Evolutionary conservation across 1,140 invertebrate genomes (phyloP).

Genomic region (Drosophila nannoptera): DNA sequence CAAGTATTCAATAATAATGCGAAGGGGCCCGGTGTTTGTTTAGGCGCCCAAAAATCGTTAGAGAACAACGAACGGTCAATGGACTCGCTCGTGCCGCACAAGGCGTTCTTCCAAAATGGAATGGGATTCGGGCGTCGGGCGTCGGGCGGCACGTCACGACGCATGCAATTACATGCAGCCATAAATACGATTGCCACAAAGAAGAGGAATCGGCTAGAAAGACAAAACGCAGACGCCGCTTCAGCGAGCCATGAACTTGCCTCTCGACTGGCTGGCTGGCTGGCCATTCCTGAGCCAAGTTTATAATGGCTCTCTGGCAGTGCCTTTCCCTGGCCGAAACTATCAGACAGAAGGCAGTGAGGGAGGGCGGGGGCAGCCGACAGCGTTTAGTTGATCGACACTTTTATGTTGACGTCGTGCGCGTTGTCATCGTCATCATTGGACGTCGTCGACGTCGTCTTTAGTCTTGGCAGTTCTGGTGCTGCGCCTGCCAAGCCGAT

Average conservation of each 20-base stretch:
- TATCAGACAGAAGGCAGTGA: constrained; percentile 8
- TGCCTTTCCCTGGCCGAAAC: neutral
- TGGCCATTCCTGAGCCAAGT: constrained; percentile 47
- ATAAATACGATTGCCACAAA: constrained; percentile 66
- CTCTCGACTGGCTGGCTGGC: constrained; percentile 60
- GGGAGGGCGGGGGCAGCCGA: constrained; percentile 29
- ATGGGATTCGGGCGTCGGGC: neutral
- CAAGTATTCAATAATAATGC: constrained; percentile 60
- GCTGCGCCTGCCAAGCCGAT: constrained; percentile 67
- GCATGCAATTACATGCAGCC: constrained; percentile 71
- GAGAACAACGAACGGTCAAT: constrained; percentile 10
- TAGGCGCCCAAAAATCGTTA: constrained; percentile 48
- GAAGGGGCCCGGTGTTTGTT: constrained; percentile 51
- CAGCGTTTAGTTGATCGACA: constrained; percentile 76
- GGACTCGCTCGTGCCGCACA: constrained; percentile 26
- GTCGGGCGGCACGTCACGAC: constrained; percentile 37
- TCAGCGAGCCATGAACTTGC: constrained; percentile 70
- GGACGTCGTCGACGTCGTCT: constrained; percentile 20
- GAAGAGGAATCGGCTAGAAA: constrained; percentile 46
- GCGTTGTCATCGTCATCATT: constrained; percentile 72
- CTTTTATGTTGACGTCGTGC: constrained; percentile 77
- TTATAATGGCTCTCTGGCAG: constrained; percentile 13
- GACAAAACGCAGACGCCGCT: constrained; percentile 29
- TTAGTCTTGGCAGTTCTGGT: constrained; percentile 66
- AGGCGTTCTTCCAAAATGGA: neutral